A percentile compares a stretch with the other conserved stretches of the same genome.
Evolutionary conservation across 2,113 vertebrate species (phyloP).

Genomic region (Callocephalon fimbriatum): DNA sequence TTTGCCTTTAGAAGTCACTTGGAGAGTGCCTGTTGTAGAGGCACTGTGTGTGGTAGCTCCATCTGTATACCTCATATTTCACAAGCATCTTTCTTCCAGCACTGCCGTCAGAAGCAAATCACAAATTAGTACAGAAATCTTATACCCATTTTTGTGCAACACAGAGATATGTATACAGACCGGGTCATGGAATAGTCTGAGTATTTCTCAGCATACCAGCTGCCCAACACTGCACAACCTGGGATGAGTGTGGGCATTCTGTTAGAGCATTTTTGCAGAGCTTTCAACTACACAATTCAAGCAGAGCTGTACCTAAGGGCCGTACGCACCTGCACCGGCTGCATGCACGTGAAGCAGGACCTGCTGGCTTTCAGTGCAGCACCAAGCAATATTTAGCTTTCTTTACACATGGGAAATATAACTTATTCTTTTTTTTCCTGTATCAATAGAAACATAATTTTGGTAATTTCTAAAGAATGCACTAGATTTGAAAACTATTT

Average conservation of each 20-base stretch:
- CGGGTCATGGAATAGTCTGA: not conserved
- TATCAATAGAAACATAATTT: constrained; percentile 40
- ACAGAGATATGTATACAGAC: accelerated
- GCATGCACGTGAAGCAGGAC: not conserved
- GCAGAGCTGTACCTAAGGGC: too few species aligned
- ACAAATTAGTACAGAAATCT: not conserved
- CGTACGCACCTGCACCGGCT: not conserved
- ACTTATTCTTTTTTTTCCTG: not conserved
- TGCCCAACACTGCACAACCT: accelerated
- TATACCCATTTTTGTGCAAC: not conserved
- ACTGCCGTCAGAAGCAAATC: not conserved
- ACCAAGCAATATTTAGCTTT: constrained; percentile 9
- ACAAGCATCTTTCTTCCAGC: accelerated
- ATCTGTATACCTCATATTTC: accelerated
- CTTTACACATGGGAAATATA: constrained; percentile 2
- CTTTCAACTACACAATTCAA: not conserved
- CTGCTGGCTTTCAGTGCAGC: not conserved
- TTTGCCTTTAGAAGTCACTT: not conserved
- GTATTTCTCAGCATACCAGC: not conserved
- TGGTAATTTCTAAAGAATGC: constrained; percentile 50
- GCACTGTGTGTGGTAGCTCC: not conserved
- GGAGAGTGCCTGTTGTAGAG: not conserved
- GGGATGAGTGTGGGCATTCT: not conserved
- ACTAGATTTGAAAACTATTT: constrained; percentile 65
- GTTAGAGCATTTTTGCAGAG: not conserved